Base-by-base conservation (phyloP, 2,113 vertebrate species). In the Illadopsis cleaveri region DNA sequence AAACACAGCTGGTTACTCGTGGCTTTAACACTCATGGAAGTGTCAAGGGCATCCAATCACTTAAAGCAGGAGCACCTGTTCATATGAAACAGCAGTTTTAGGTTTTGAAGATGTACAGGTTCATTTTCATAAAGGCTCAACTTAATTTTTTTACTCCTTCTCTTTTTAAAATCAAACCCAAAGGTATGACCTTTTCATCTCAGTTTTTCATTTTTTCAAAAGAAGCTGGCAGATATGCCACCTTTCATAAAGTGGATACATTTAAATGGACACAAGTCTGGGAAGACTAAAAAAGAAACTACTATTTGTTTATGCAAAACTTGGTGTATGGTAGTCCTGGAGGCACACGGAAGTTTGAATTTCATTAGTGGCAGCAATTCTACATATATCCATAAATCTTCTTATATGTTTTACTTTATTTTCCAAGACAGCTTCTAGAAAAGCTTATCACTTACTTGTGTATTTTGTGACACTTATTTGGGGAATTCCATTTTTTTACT, bases 11-110 rank as follows among this genome's bases (percentile, higher is more conserved):
- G 97, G 33, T 69, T 72, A 44, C 38, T 86, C 30, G 11, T 71
- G 79, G 82, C 33, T 37, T 94, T 93, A 15, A 51, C 60, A 30
- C 45, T 81, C 37, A 27, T 21, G 1, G 96, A 90, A 51, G 47
- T 56, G 33, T 91, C 90, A 0, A 91, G 93, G 10, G 15, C 33
- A 30, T 94, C 82, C 14, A 96, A 44, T 5, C 90, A 82, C 53
- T 97, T 84, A 4, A 92, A 94, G 33, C 91, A 96, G 88, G 88
- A 97, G 56, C 93, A 91, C 9, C 93, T 97, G 15, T 38, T 78
- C 6, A 6, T 38, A 31, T 30, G 71, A 82, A 90, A 54, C 25
- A 82, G 37, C 19, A 17, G 14, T 44, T n/a, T 64, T 42, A 23
- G 10, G 11, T 51, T 68, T 44, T 57, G 28, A 33, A 19, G 18